Conservation (phyloP, 2,113 vertebrate species). For the Pseudois nayaur region DNA sequence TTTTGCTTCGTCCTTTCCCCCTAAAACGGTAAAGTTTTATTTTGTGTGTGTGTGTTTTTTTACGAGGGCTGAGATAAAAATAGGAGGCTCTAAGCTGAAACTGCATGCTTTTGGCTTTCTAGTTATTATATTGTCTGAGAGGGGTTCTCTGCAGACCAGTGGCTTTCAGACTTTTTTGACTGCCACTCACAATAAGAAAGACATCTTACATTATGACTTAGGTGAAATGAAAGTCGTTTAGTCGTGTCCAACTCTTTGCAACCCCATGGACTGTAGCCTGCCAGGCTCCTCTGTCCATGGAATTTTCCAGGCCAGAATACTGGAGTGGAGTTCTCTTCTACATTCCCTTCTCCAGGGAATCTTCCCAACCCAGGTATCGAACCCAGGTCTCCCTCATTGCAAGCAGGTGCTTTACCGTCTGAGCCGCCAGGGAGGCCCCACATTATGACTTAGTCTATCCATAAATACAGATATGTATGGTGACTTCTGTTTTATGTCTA, state of each 20-base stretch:
- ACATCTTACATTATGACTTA: not conserved
- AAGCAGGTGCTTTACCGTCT: not conserved
- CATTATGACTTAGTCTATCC: not conserved
- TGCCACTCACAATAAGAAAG: not conserved
- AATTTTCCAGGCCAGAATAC: not conserved
- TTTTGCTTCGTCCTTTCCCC: not conserved
- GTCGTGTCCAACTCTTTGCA: not conserved
- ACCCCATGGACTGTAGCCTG: not conserved
- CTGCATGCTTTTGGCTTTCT: not conserved
- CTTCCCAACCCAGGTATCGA: not conserved
- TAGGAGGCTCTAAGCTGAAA: not conserved
- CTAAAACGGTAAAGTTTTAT: not conserved
- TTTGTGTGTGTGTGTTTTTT: not conserved
- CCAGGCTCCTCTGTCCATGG: not conserved
- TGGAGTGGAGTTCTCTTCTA: not conserved
- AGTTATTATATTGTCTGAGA: not conserved
- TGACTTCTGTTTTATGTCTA: not conserved
- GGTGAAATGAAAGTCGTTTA: not conserved
- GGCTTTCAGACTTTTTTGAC: not conserved
- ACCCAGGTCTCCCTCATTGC: not conserved
- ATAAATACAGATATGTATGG: not conserved
- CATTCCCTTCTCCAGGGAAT: not conserved
- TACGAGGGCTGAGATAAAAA: not conserved
- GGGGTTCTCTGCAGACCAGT: not conserved
- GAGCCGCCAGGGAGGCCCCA: not conserved